phyloP scores from a whole-genome alignment of 2,888 invertebrate species.

The Cacoxenus indagator region DNA sequence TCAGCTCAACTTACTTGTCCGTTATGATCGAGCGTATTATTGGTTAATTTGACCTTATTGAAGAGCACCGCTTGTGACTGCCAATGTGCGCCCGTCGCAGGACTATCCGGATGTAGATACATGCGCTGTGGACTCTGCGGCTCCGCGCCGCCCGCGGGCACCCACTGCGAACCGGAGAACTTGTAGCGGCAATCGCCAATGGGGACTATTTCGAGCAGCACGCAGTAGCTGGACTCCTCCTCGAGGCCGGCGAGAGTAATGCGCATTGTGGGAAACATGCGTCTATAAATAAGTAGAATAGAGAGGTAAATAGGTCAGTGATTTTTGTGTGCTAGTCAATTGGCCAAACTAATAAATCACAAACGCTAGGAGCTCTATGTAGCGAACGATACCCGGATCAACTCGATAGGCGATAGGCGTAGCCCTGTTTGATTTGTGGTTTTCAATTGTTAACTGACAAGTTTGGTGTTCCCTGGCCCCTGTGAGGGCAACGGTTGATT shows the following conservation, averaged over 20 bases:
- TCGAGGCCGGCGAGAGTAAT: conserved; percentile 83
- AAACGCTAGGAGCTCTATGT: not conserved
- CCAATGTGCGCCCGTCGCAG: conserved; percentile 89
- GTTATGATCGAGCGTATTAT: conserved; percentile 83
- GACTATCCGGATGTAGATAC: conserved; percentile 90
- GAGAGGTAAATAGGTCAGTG: not conserved
- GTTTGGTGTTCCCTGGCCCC: conserved; percentile 29
- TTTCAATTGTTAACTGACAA: conserved; percentile 3
- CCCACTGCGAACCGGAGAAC: conserved; percentile 89
- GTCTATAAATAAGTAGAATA: conserved; percentile 73
- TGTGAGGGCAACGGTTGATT: not conserved
- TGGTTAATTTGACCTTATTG: conserved; percentile 89
- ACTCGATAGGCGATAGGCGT: conserved; percentile 51
- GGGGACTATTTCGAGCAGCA: conserved; percentile 84
- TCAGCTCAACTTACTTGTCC: conserved; percentile 80
- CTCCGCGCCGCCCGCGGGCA: conserved; percentile 88
- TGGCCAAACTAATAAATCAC: conserved; percentile 52
- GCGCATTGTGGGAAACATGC: conserved; percentile 93
- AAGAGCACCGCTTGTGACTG: conserved; percentile 86
- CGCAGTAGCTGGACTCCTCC: conserved; percentile 84
- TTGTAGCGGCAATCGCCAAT: conserved; percentile 84
- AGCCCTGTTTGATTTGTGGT: conserved; percentile 63
- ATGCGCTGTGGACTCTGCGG: conserved; percentile 82
- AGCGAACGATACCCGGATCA: conserved; percentile 10
- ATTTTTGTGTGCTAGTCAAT: not conserved